Conservation (phyloP, 2,797 vertebrate genomes). For the Tapera naevia region DNA sequence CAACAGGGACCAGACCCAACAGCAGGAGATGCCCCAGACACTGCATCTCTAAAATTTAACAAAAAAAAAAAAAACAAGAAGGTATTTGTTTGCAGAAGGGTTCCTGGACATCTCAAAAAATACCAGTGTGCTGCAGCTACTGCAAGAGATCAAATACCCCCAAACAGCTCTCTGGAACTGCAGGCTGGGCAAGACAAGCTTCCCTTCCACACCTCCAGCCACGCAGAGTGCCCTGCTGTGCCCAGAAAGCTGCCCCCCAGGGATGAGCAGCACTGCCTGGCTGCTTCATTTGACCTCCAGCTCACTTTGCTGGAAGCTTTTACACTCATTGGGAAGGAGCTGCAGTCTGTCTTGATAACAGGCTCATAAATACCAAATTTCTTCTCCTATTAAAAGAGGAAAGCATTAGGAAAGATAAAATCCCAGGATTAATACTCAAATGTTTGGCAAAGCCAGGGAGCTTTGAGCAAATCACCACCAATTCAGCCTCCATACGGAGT, state of each 20-base stretch:
- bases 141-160: not conserved
- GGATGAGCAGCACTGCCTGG: not conserved
- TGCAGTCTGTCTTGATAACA: not conserved
- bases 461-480: not conserved
- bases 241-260: not conserved
- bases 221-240: not conserved
- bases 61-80: not conserved
- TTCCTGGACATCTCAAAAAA: not conserved
- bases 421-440: not conserved
- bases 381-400: not conserved
- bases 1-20: not conserved
- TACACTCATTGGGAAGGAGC: not conserved
- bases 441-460: not conserved
- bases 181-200: not conserved
- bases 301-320: not conserved
- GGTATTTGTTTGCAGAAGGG: not conserved
- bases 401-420: not conserved
- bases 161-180: not conserved
- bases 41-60: not conserved
- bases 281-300: not conserved
- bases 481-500: rapidly evolving
- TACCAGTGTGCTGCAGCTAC: not conserved
- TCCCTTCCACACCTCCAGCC: not conserved
- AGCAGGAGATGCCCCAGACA: not conserved
- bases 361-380: not conserved